Evolutionary conservation across 2,113 vertebrate genomes (phyloP), one percentile per base, ranked within the genome.

Genomic region (Corvus moneduloides): DNA sequence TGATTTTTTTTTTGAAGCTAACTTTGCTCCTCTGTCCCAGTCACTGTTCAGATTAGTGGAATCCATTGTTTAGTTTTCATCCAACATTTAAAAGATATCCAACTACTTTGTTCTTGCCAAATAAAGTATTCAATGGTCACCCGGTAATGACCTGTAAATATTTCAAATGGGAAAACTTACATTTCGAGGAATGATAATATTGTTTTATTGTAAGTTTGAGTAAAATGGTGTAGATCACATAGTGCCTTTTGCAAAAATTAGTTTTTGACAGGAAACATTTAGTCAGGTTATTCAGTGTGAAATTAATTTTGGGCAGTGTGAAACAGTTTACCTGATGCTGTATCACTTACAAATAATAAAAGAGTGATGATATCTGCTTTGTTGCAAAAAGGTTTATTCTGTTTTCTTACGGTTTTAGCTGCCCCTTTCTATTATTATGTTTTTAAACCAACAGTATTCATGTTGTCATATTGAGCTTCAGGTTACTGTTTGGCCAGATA

Each of bases 401-500:
- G 6, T 23, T 77, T 68, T 74, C 52, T 44, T 16, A 27, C 28
- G 6, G 8, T 26, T 80, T 87, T 59, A 41, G 5, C 11, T 33
- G 22, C 1, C 13, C 5, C 2, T 1, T 2, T 6, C 13, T 5
- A 5, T 51, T 41, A 18, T 24, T 28, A 28, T 37, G 3, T 22
- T 78, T 74, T 66, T 27, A 35, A 75, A 90, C 33, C 13, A 28
- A 66, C 49, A 72, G n/a, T 49, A 85, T 81, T 71, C 73, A 84
- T 87, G 56, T 93, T 95, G 85, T 88, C 81, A 95, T 79, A 80
- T 62, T 56, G 32, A 63, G 4, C 16, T 51, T 93, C 67, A 87
- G 80, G 83, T 91, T 95, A 56, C 49, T 96, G 28, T 89, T 85
- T 90, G 95, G 87, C 89, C 88, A 96, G 85, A 95, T 96, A 94